These are phyloP conservation scores for Congeria kusceri DNA, from an alignment of 2,888 invertebrate species.

Conservation along the genomic window DNA sequence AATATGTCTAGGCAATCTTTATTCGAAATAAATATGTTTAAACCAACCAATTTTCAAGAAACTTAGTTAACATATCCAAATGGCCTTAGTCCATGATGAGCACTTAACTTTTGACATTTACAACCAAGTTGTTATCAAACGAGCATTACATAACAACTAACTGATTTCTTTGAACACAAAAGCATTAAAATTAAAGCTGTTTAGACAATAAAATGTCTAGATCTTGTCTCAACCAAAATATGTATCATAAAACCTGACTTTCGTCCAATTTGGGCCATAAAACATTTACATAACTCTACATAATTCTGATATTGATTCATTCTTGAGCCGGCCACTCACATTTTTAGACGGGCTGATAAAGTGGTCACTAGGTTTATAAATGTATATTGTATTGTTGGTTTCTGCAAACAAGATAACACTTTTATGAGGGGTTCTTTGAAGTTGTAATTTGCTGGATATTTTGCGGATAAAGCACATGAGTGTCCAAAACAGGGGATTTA, in stretches of 20 bases:
- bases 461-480: not conserved
- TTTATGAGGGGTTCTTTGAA: not conserved
- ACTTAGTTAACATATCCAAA: too few relatives aligned
- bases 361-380: conserved; percentile 10
- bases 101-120: too few relatives aligned
- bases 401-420: not conserved
- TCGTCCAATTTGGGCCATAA: conserved; percentile 58
- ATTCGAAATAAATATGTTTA: too few relatives aligned
- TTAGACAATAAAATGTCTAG: too few relatives aligned
- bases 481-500: not conserved
- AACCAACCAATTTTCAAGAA: too few relatives aligned
- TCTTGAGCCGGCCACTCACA: conserved; percentile 58
- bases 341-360: conserved; percentile 52
- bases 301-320: conserved; percentile 13
- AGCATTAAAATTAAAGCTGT: too few relatives aligned
- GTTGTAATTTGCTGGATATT: not conserved
- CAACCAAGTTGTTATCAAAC: too few relatives aligned
- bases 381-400: conserved; percentile 14
- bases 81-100: too few relatives aligned
- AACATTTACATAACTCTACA: conserved; percentile 47
- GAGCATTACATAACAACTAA: too few relatives aligned
- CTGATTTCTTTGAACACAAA: too few relatives aligned
- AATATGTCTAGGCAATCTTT: too few relatives aligned
- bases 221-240: conserved; percentile 60
- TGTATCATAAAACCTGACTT: conserved; percentile 58